Percentiles rank a stretch among this genome's conserved stretches.
phyloP scores from a whole-genome alignment of 1,140 invertebrate species.

The Scaptomyza graminum region DNA sequence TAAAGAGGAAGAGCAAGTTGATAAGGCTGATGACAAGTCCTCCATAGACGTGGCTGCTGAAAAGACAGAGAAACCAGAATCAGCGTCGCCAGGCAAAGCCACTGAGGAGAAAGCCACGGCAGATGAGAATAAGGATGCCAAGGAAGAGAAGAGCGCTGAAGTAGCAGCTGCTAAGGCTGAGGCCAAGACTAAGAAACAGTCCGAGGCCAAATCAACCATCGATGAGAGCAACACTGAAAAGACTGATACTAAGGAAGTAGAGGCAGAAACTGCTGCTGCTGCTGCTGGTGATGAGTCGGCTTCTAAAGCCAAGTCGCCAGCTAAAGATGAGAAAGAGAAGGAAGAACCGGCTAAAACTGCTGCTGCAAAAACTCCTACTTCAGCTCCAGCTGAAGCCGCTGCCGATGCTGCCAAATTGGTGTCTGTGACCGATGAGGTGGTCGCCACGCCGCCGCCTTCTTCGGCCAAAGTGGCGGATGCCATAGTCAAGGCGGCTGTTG shows the following conservation, averaged over 20 bases:
- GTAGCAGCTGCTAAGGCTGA: slow-evolving; percentile 13
- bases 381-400: slow-evolving; percentile 3
- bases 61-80: slow-evolving; percentile 12
- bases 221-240: slow-evolving; percentile 53
- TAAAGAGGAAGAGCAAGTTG: slow-evolving; percentile 14
- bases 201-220: slow-evolving; percentile 33
- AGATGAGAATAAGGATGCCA: not conserved
- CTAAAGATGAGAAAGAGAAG: slow-evolving; percentile 14
- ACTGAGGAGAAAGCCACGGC: slow-evolving; percentile 16
- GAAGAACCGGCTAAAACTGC: slow-evolving; percentile 32
- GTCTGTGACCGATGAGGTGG: slow-evolving; percentile 36
- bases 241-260: slow-evolving; percentile 52
- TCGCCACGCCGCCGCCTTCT: slow-evolving; percentile 18
- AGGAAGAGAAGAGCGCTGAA: not conserved
- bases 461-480: slow-evolving; percentile 23
- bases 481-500: slow-evolving; percentile 15
- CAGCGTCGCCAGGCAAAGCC: slow-evolving; percentile 34
- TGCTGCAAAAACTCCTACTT: not conserved
- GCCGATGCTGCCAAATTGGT: not conserved
- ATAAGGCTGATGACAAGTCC: slow-evolving; percentile 24
- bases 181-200: slow-evolving; percentile 35
- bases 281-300: slow-evolving; percentile 14
- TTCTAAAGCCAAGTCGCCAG: slow-evolving; percentile 10
- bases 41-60: slow-evolving; percentile 21
- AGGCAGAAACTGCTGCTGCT: slow-evolving; percentile 4